Conservation (phyloP, 2,113 vertebrate genomes). For the Rhinopithecus roxellana region DNA sequence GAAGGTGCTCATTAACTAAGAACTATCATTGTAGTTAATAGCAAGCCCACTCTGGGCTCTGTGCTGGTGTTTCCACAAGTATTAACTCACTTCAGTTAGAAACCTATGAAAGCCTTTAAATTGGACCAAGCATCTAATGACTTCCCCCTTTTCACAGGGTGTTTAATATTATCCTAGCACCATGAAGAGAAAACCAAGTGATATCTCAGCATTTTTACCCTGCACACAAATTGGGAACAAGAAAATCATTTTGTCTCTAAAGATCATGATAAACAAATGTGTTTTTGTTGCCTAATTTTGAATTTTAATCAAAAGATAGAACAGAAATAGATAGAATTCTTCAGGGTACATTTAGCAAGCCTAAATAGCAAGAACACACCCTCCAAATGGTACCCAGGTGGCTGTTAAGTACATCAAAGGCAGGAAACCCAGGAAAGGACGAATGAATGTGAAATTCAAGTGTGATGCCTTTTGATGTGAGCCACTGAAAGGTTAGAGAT, state of each 20-base stretch:
- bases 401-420: slow-evolving; percentile 59
- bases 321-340: slow-evolving; percentile 26
- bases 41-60: not conserved
- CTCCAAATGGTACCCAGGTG: slow-evolving; percentile 38
- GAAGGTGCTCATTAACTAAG: not conserved
- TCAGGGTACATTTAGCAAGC: slow-evolving; percentile 32
- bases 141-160: not conserved
- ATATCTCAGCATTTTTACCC: slow-evolving; percentile 3
- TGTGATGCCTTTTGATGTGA: slow-evolving; percentile 55
- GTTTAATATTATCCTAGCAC: not conserved
- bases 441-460: slow-evolving; percentile 43
- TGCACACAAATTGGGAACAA: not conserved
- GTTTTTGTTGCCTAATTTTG: slow-evolving; percentile 38
- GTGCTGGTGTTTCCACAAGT: not conserved
- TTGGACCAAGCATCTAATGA: not conserved
- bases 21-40: not conserved
- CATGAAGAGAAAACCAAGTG: not conserved
- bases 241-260: slow-evolving; percentile 32
- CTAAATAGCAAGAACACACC: not conserved
- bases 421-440: not conserved
- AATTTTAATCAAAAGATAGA: slow-evolving; percentile 51
- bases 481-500: slow-evolving; percentile 32
- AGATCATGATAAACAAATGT: slow-evolving; percentile 10
- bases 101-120: slow-evolving; percentile 37
- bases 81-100: slow-evolving; percentile 13